phyloP scores from a whole-genome alignment of 2,797 vertebrate genomes.

The Brachyrhaphis roseni region DNA sequence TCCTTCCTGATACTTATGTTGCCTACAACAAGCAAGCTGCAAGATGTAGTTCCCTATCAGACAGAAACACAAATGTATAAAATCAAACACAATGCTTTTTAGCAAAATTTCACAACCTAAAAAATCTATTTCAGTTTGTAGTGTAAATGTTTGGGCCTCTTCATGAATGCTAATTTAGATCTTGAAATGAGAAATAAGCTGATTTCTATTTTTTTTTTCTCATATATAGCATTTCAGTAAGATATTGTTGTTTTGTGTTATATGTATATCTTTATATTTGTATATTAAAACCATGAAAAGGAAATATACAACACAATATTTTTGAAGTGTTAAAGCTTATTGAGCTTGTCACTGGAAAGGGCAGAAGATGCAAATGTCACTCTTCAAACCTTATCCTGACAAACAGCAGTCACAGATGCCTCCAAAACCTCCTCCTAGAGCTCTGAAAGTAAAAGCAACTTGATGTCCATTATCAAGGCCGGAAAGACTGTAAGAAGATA shows the following conservation, averaged over 20 bases:
- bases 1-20: background rate
- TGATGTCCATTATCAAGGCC: slow-evolving; percentile 1
- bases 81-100: background rate
- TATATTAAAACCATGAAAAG: background rate
- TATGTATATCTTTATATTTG: background rate
- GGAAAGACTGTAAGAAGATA: slow-evolving; percentile 5
- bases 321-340: background rate
- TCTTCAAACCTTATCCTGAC: background rate
- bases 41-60: background rate
- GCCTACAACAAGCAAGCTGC: background rate
- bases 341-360: background rate
- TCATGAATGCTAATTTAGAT: background rate
- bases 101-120: background rate
- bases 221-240: background rate
- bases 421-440: background rate
- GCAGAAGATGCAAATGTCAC: background rate
- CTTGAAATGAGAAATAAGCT: background rate
- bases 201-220: background rate
- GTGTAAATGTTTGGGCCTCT: background rate
- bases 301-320: background rate
- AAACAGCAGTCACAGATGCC: background rate
- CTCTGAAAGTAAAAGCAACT: background rate
- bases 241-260: background rate
- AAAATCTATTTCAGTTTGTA: background rate
- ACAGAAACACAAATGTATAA: too few relatives aligned